Base-by-base conservation (phyloP, 2,797 vertebrate species). In the Rhinoraja longicauda region DNA sequence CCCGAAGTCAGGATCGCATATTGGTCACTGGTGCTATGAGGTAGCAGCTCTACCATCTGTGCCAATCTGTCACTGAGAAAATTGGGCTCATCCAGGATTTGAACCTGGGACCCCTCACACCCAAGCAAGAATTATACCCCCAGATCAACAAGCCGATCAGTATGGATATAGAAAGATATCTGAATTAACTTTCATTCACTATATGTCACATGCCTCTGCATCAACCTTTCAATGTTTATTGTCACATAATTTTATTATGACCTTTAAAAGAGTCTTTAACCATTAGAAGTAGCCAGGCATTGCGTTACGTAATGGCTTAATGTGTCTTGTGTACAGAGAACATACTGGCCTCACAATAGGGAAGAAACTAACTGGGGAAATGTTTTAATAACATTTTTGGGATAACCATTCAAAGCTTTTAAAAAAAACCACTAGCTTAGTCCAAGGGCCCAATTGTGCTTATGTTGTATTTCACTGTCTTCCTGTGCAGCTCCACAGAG, bases 401-500 rank as follows among this genome's bases (percentile, higher is more conserved):
- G 39, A 15, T 75, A 92, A 92, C 90, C 90, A 92, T 53, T 45
- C 45, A 92, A 92, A 75, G 21, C 2, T 73, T 7, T 57, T n/a
- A 5, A 45, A 15, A 32, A n/a, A 76, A 17, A 92, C 73, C 21
- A 64, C 81, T 36, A 88, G n/a, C 70, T 92, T 36, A 29, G 70
- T 75, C 39, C 90, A 92, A 75, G 45, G 39, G 67, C 32, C 70
- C 72, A 75, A 39, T 75, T 92, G 39, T 92, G 70, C 70, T 92
- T 75, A 92, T 75, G 45, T 92, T 92, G 70, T 92, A 75, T 92
- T 92, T 92, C 90, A 92, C 90, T 92, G 90, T 92, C 90, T 92
- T 92, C 90, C 90, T 92, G 90, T 92, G 95, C 97, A 99, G 98
- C 97, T 97, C 98, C 93, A 96, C 96, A 93, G 97, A 97, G 95